phyloP scores from a whole-genome alignment of 2,888 invertebrate genomes.

The Dryobota labecula region DNA sequence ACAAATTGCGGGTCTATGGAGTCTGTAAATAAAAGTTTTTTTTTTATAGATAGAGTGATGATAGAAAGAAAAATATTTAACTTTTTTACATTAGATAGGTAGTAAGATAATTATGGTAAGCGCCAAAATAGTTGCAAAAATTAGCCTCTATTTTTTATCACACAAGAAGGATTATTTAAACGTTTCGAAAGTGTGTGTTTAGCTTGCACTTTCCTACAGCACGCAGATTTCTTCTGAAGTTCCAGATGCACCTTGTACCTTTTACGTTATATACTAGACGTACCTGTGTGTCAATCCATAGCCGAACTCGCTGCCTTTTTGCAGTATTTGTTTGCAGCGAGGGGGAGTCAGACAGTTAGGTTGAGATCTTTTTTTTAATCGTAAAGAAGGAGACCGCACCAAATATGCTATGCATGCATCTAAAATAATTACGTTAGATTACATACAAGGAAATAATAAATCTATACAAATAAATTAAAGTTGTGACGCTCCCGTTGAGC shows the following conservation, averaged over 20 bases:
- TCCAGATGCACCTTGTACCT: neutral
- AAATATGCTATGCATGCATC: conserved; percentile 69
- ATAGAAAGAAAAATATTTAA: too few relatives aligned
- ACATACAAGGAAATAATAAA: neutral
- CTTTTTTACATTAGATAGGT: too few relatives aligned
- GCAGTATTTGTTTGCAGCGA: conserved; percentile 66
- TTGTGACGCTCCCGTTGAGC: too few relatives aligned
- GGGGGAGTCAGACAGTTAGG: conserved; percentile 63
- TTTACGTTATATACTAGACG: neutral
- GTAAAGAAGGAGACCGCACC: conserved; percentile 52
- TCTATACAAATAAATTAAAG: too few relatives aligned
- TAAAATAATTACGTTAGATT: conserved; percentile 18
- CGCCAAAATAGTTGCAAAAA: neutral
- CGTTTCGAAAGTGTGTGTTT: neutral
- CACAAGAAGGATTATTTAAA: neutral
- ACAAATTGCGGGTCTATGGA: too few relatives aligned
- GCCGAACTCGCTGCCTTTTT: conserved; percentile 72
- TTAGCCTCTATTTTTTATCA: neutral
- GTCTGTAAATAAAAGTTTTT: too few relatives aligned
- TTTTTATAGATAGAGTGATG: too few relatives aligned
- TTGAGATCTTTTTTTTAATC: conserved; percentile 6
- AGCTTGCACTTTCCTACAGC: neutral
- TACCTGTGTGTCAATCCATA: conserved; percentile 78
- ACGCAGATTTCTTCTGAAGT: neutral
- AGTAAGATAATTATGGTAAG: neutral